Percentiles rank a stretch among this genome's conserved stretches.
Conservation (phyloP, 2,113 vertebrate species). For the Orthochromis indermauri region DNA sequence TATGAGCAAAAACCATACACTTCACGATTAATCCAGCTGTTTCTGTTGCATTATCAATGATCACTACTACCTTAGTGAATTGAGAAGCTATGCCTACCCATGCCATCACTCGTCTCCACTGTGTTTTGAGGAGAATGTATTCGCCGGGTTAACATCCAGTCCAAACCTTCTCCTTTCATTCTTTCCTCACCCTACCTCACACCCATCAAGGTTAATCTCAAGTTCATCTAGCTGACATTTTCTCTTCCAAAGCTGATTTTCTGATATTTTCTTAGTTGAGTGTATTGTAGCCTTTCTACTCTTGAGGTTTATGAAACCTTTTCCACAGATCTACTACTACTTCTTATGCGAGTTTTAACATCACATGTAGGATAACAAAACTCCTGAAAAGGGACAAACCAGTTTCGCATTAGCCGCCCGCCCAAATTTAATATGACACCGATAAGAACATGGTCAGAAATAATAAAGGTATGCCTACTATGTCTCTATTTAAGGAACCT, state of each 20-base stretch:
- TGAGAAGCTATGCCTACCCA: not conserved
- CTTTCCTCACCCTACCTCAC: not conserved
- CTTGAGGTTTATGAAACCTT: not conserved
- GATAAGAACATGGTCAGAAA: constrained; percentile 54
- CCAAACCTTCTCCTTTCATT: not conserved
- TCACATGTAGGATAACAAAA: not conserved
- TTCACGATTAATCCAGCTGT: not conserved
- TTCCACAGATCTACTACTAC: not conserved
- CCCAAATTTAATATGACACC: constrained; percentile 58
- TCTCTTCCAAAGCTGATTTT: not conserved
- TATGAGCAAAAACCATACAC: not conserved
- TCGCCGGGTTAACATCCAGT: not conserved
- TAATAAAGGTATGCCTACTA: constrained; percentile 57
- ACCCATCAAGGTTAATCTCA: not conserved
- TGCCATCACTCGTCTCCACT: not conserved
- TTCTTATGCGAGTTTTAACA: not conserved
- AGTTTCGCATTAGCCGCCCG: not conserved
- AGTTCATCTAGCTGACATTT: not conserved
- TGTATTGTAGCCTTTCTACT: not conserved
- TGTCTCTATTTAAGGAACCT: constrained; percentile 64
- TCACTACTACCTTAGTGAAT: not conserved
- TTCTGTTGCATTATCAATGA: not conserved
- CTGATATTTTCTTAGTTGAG: not conserved
- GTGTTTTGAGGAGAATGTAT: not conserved
- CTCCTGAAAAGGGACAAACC: not conserved